These are phyloP conservation scores for Panthera uncia DNA, from an alignment of 2,113 vertebrate species.

Conservation along the genomic window DNA sequence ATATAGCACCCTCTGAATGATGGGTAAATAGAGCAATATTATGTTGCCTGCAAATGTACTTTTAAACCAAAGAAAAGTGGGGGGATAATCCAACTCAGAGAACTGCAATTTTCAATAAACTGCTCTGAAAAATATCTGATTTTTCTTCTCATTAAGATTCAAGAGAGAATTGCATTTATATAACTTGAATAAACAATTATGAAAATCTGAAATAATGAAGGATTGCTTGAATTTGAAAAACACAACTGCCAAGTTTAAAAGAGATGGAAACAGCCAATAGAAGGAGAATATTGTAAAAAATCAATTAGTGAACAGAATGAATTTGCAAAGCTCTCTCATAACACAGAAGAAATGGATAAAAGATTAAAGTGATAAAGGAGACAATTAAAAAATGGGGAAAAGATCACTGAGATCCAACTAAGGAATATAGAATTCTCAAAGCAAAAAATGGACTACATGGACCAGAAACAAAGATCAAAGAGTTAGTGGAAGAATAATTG, in stretches of 20 bases:
- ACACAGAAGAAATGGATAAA: slow-evolving; percentile 19
- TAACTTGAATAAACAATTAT: slow-evolving; percentile 61
- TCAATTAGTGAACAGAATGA: slow-evolving; percentile 36
- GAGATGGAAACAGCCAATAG: neutral
- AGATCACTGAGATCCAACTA: neutral
- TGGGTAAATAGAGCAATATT: neutral
- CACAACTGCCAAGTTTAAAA: slow-evolving; percentile 28
- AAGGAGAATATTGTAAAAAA: slow-evolving; percentile 22
- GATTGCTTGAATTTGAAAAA: slow-evolving; percentile 48
- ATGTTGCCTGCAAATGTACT: neutral
- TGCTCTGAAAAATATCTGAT: slow-evolving; percentile 22
- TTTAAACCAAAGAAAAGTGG: slow-evolving; percentile 5
- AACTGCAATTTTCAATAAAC: slow-evolving; percentile 21
- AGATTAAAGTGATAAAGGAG: neutral
- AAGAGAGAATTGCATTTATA: slow-evolving; percentile 35
- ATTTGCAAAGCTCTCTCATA: slow-evolving; percentile 23
- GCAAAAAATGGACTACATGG: neutral
- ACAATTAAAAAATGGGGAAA: neutral
- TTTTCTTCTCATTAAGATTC: slow-evolving; percentile 56
- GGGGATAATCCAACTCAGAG: neutral
- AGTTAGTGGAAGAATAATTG: slow-evolving; percentile 7
- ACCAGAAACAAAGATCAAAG: slow-evolving; percentile 39
- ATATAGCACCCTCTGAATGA: neutral
- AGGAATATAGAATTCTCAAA: neutral
- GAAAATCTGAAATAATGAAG: slow-evolving; percentile 55